Conservation (phyloP, 64 coral and sea anemone species). For the Anthopleura sola region DNA sequence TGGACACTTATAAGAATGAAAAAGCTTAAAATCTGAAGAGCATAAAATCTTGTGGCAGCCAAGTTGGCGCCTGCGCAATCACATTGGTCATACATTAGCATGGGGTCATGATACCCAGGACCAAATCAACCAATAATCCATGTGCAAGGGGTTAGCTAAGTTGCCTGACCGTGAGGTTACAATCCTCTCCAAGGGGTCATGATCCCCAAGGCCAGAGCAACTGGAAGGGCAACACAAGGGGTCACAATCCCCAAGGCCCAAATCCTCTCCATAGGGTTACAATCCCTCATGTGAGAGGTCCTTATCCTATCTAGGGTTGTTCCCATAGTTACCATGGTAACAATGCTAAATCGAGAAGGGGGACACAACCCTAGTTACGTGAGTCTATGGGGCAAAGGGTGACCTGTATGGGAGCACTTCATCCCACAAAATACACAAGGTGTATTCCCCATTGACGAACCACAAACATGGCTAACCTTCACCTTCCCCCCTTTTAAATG, state of each 20-base stretch:
- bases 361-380: neutral
- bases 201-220: conserved; percentile 9
- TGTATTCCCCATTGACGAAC: conserved; percentile 44
- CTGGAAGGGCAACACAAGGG: neutral
- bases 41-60: neutral
- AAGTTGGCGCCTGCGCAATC: neutral
- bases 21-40: neutral
- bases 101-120: too few species aligned
- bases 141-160: neutral
- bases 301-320: conserved; percentile 4
- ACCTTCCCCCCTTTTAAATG: too few species aligned
- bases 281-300: conserved; percentile 1
- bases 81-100: too few species aligned
- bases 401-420: conserved; percentile 30
- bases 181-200: neutral
- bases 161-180: conserved; percentile 1
- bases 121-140: too few species aligned
- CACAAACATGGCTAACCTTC: neutral
- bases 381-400: conserved; percentile 38
- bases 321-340: conserved; percentile 21
- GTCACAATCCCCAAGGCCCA: conserved; percentile 14
- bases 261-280: conserved; percentile 16
- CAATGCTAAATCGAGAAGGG: neutral
- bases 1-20: neutral
- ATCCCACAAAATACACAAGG: conserved; percentile 46